Percentiles rank a stretch among this genome's conserved stretches.
These are phyloP conservation scores for Nautilus pompilius DNA, from an alignment of 1,140 invertebrate species.

Conservation along the genomic window DNA sequence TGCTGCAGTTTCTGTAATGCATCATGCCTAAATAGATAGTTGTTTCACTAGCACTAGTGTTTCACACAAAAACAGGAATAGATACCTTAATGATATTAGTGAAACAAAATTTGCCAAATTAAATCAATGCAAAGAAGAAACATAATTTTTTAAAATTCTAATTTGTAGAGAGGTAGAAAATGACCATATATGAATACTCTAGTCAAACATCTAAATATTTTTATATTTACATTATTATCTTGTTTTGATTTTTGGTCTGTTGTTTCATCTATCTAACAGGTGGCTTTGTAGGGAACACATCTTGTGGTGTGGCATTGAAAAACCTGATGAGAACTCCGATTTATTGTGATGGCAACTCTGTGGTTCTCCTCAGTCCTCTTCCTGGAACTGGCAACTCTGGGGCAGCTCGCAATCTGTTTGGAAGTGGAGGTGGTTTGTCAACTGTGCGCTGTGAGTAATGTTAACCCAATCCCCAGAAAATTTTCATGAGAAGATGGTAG, in stretches of 20 bases:
- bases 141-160: background rate
- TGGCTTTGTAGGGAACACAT: slow-evolving; percentile 32
- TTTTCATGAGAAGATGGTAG: background rate
- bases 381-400: slow-evolving; percentile 27
- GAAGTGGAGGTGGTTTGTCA: slow-evolving; percentile 36
- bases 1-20: no score
- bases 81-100: no score
- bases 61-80: no score
- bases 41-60: no score
- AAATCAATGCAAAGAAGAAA: background rate
- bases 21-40: no score
- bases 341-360: slow-evolving; percentile 46
- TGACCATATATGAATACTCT: no score
- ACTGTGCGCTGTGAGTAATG: slow-evolving; percentile 37
- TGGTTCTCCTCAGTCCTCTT: slow-evolving; percentile 40
- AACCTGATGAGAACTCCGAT: slow-evolving; percentile 44
- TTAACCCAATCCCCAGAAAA: background rate
- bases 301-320: slow-evolving; percentile 45
- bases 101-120: no score
- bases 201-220: no score
- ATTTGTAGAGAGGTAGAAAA: no score
- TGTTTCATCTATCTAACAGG: background rate
- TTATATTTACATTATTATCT: no score
- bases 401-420: slow-evolving; percentile 47
- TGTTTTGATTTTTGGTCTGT: no score